A percentile compares a stretch with the other conserved stretches of the same genome.
Evolutionary conservation across 2,113 vertebrate genomes (phyloP).

Genomic region (Copsychus sechellarum): DNA sequence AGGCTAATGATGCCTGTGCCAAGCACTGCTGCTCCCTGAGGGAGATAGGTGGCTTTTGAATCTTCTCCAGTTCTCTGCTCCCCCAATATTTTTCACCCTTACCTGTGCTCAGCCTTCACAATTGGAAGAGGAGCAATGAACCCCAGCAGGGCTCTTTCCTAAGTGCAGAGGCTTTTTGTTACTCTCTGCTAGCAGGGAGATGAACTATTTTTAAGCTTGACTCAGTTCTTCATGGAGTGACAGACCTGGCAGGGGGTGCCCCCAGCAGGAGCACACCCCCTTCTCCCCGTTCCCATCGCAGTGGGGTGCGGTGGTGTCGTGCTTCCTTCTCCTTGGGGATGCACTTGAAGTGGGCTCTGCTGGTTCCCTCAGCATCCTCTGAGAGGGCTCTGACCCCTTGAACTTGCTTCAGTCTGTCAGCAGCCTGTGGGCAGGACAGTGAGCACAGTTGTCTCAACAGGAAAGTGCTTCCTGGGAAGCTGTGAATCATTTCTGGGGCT

Average conservation of each 20-base stretch:
- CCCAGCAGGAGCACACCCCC: accelerated
- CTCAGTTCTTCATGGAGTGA: accelerated
- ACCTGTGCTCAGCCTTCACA: not conserved
- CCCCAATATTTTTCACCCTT: not conserved
- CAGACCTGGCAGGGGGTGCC: not conserved
- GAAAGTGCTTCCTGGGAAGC: not conserved
- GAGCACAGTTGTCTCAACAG: not conserved
- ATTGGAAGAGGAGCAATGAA: not conserved
- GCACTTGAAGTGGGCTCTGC: not conserved
- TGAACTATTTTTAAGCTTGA: not conserved
- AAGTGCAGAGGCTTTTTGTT: not conserved
- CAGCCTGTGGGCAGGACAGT: not conserved
- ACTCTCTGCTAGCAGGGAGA: not conserved
- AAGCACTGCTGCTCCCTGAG: not conserved
- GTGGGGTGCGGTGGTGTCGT: accelerated
- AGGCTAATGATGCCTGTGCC: not conserved
- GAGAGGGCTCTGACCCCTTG: not conserved
- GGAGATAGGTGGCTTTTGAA: not conserved
- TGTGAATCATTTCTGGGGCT: not conserved
- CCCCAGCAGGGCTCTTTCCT: not conserved
- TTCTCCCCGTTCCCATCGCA: accelerated
- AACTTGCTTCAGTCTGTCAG: not conserved
- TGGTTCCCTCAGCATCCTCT: accelerated
- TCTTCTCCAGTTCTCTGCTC: not conserved
- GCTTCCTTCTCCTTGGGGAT: not conserved